Evolutionary conservation across 2,113 vertebrate species (phyloP), one percentile per base, ranked within the genome.

Genomic region (Cynoglossus semilaevis): DNA sequence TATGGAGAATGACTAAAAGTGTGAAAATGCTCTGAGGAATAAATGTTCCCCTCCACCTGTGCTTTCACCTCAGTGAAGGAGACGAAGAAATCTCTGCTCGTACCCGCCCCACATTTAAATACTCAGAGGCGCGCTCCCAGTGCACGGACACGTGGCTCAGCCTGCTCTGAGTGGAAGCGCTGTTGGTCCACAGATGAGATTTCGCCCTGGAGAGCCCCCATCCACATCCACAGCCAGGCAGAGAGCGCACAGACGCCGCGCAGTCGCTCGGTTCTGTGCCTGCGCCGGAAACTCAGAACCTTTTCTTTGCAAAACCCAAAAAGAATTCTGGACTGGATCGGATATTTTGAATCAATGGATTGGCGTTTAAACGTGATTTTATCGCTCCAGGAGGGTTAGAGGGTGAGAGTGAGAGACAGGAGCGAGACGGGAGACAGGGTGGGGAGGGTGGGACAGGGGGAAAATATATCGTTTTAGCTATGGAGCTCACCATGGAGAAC

Each of bases 401-500:
- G 70, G 77, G 58, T 59, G 60, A 64, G 61, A 64, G 50, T 75
- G 62, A 73, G 71, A 74, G 55, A 76, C 1, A 41, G 10, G 73
- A 55, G 67, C 45, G 78, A 69, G 79, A 81, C 68, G 87, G 67
- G 82, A 79, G 84, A 77, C 82, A 70, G 70, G 74, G 46, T 57
- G 18, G 22, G 70, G 71, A 64, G 73, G 65, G 65, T 70, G 67
- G 83, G 85, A 74, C 74, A 72, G 76, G 64, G 67, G 78, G 72
- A 80, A 83, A 73, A 69, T 75, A 83, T 70, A 77, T 78, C 67
- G 49, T 75, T 80, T 73, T 78, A 62, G 78, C 70, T 67, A 97
- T 97, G 95, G 96, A 98, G 91, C 94, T 98, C 87, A 94, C 93
- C 85, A 94, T 98, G 93, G 96, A 98, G 83, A 94, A 91, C 85